A percentile compares a stretch with the other conserved stretches of the same genome.
phyloP scores from a whole-genome alignment of 2,888 invertebrate species.

The Magallana nippona region DNA sequence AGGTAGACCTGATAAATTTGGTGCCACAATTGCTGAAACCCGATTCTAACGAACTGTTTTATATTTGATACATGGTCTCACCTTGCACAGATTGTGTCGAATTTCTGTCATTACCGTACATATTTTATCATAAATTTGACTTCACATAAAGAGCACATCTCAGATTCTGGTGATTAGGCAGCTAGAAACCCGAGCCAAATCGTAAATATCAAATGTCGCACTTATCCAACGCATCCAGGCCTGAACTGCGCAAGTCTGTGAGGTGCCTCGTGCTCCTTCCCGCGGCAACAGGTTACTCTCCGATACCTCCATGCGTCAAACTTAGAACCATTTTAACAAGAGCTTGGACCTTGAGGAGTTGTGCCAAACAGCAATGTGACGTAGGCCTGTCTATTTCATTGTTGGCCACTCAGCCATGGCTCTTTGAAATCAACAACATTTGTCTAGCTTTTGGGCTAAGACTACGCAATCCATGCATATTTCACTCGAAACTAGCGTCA shows the following conservation, averaged over 20 bases:
- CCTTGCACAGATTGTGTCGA: slow-evolving; percentile 10
- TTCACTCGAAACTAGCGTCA: no score
- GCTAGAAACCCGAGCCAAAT: neutral
- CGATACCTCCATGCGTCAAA: no score
- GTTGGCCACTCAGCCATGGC: no score
- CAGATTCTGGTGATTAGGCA: slow-evolving; percentile 15
- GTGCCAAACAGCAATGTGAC: no score
- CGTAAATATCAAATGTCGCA: slow-evolving; percentile 20
- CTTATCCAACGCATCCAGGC: slow-evolving; percentile 3
- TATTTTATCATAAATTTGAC: slow-evolving; percentile 33
- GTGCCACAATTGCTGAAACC: slow-evolving; percentile 28
- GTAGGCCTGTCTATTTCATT: no score
- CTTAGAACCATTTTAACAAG: no score
- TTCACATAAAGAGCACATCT: slow-evolving; percentile 16
- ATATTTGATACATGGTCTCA: slow-evolving; percentile 21
- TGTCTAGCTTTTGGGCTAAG: no score
- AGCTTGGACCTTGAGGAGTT: no score
- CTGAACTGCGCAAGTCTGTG: slow-evolving; percentile 16
- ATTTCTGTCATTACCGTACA: slow-evolving; percentile 27
- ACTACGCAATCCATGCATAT: no score
- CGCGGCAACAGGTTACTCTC: no score
- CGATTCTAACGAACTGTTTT: slow-evolving; percentile 2
- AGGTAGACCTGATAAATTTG: neutral
- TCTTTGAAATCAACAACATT: no score
- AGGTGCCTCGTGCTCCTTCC: no score